These are phyloP conservation scores for Therioaphis trifolii DNA, from an alignment of 2,888 invertebrate species.

Conservation along the genomic window DNA sequence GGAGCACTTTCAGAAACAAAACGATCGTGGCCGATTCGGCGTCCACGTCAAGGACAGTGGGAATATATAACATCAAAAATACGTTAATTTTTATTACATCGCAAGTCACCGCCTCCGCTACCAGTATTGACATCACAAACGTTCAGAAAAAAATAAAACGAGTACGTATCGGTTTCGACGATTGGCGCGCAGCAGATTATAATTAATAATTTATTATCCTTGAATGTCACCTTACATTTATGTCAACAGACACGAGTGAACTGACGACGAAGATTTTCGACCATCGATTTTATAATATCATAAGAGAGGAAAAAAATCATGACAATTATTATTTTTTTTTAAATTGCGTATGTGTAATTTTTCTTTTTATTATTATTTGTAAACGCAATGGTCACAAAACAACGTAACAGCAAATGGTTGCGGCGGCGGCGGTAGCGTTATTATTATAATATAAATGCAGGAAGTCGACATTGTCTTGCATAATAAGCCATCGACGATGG, in stretches of 20 bases:
- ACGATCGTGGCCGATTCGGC: background rate
- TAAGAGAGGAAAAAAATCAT: background rate
- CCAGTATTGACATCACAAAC: too few relatives aligned
- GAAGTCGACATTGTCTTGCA: conserved; percentile 63
- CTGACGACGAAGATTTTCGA: conserved; percentile 21
- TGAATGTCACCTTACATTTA: conserved; percentile 37
- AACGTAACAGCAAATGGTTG: conserved; percentile 17
- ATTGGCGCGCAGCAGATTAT: background rate
- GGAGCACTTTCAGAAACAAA: background rate
- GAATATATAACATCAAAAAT: background rate
- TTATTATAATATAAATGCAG: conserved; percentile 54
- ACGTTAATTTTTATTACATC: too few relatives aligned
- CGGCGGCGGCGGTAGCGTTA: conserved; percentile 15
- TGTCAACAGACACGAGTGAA: conserved; percentile 24
- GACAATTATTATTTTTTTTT: too few relatives aligned
- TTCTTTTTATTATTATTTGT: background rate
- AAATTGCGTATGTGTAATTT: conserved; percentile 1
- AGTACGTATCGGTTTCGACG: too few relatives aligned
- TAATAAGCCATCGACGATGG: conserved; percentile 49
- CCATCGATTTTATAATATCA: conserved; percentile 4
- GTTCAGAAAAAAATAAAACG: too few relatives aligned
- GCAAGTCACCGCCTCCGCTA: too few relatives aligned
- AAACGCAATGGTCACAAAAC: background rate
- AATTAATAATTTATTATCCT: conserved; percentile 37
- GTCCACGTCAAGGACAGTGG: conserved; percentile 5